Evolutionary conservation across 2,797 vertebrate species (phyloP).

Genomic region (Sebastes matsubarae): DNA sequence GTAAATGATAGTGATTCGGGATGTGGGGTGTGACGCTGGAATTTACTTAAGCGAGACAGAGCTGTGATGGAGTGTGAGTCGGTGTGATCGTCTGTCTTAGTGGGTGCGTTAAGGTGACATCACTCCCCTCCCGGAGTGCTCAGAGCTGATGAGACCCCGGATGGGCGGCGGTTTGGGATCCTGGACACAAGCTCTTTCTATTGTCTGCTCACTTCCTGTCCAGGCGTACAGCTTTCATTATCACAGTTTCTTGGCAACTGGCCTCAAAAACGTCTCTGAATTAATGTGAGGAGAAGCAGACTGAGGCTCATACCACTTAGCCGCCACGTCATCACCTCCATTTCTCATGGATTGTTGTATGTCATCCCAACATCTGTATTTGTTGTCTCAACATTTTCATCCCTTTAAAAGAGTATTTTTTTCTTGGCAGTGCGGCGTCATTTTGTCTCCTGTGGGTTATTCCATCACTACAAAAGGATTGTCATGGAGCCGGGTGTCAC

Average conservation of each 20-base stretch:
- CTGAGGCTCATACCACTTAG: background rate
- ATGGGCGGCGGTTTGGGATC: constrained; percentile 31
- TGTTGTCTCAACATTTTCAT: constrained; percentile 12
- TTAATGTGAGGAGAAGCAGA: constrained; percentile 47
- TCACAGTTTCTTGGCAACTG: constrained; percentile 33
- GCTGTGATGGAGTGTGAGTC: constrained; percentile 23
- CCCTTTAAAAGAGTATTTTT: background rate
- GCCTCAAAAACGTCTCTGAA: constrained; percentile 34
- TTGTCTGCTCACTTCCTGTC: constrained; percentile 67
- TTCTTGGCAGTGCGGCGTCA: background rate
- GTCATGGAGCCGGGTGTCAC: background rate
- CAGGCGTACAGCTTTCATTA: constrained; percentile 27
- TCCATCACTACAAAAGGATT: background rate
- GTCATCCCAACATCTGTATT: constrained; percentile 37
- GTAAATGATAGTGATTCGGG: constrained; percentile 66
- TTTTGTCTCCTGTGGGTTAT: background rate
- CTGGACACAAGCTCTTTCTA: constrained; percentile 37
- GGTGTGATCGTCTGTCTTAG: background rate
- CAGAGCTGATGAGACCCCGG: constrained; percentile 31
- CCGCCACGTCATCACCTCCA: constrained; percentile 11
- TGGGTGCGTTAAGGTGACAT: constrained; percentile 53
- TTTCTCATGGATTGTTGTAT: constrained; percentile 7
- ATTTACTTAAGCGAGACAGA: constrained; percentile 47
- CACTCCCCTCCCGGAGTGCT: constrained; percentile 44
- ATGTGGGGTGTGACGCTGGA: constrained; percentile 60